phyloP scores from a whole-genome alignment of 2,797 vertebrate genomes.

The Avahi laniger region DNA sequence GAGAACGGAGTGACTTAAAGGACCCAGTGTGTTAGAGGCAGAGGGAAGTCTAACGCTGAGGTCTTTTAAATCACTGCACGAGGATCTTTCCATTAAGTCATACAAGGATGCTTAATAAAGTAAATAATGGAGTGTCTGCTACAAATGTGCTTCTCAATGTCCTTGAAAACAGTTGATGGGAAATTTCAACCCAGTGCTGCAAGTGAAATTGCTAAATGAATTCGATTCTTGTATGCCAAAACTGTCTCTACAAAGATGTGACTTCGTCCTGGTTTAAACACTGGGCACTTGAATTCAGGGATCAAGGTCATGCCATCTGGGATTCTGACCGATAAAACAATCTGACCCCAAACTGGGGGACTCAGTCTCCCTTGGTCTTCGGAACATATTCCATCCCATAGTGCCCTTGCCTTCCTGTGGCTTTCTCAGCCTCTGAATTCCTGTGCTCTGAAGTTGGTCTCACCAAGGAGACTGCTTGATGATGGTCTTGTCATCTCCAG shows the following conservation, averaged over 20 bases:
- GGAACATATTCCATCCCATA: neutral
- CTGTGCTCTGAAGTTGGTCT: neutral
- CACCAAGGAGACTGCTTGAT: neutral
- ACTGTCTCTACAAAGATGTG: slow-evolving; percentile 25
- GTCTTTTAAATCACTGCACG: neutral
- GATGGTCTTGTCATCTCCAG: neutral
- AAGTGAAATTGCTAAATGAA: slow-evolving; percentile 31
- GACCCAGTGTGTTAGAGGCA: neutral
- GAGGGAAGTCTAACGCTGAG: neutral
- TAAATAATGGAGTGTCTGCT: slow-evolving; percentile 10
- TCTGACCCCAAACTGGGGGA: neutral
- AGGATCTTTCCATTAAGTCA: neutral
- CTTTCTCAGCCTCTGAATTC: neutral
- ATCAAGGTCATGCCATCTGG: neutral
- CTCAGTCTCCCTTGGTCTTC: neutral
- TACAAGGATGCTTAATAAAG: slow-evolving; percentile 19
- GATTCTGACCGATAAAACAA: neutral
- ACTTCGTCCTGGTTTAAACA: neutral
- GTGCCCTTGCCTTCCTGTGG: neutral
- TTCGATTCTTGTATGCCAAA: slow-evolving; percentile 6
- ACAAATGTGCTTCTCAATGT: slow-evolving; percentile 12
- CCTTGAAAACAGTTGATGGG: slow-evolving; percentile 50
- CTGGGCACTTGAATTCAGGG: neutral
- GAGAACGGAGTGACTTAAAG: neutral
- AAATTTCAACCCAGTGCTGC: slow-evolving; percentile 31